Conservation (phyloP, 2,888 invertebrate species). For the Parnassius orleans region DNA sequence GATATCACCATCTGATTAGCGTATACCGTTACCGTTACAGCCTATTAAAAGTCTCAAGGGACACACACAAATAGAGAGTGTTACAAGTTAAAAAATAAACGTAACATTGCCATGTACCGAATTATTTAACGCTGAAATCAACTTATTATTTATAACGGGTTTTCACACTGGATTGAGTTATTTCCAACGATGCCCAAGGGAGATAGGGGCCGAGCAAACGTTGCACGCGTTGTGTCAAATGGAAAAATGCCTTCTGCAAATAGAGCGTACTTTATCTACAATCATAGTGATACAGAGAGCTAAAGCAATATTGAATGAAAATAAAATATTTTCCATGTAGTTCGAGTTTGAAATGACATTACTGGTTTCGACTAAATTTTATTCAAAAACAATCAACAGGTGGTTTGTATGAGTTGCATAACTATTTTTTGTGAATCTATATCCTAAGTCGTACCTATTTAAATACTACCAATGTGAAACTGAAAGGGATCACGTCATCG, state of each 20-base stretch:
- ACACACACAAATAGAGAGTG: no score
- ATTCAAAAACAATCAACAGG: neutral
- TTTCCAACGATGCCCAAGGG: slow-evolving; percentile 36
- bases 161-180: slow-evolving; percentile 38
- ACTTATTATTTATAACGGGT: slow-evolving; percentile 3
- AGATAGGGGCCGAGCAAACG: slow-evolving; percentile 33
- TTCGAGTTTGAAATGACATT: neutral
- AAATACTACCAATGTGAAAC: no score
- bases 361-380: slow-evolving; percentile 3
- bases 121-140: no score
- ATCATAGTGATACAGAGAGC: slow-evolving; percentile 14
- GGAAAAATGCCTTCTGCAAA: slow-evolving; percentile 25
- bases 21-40: no score
- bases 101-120: no score
- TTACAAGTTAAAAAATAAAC: no score
- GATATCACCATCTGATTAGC: no score
- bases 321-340: slow-evolving; percentile 3
- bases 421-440: no score
- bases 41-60: no score
- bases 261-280: slow-evolving; percentile 21
- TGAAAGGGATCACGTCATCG: no score
- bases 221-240: slow-evolving; percentile 29
- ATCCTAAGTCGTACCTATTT: no score
- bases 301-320: slow-evolving; percentile 21
- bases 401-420: neutral